Base-by-base conservation (phyloP, 2,888 invertebrate genomes). In the Caenorhabditis sp. region DNA sequence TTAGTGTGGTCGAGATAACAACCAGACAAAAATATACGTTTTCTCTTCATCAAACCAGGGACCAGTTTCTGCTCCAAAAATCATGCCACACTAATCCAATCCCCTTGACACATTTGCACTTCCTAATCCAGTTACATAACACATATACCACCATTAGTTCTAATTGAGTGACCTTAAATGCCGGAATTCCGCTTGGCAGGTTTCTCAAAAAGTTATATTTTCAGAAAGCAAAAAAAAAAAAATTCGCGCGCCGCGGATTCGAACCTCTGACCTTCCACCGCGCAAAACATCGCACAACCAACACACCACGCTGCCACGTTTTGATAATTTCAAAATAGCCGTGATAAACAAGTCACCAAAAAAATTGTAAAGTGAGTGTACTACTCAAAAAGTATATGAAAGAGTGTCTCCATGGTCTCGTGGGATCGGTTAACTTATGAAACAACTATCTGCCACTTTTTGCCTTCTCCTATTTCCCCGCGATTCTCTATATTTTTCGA, bases 351-450 rank as follows among this genome's bases (percentile, higher is more conserved):
- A 43, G 5, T 62, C 27, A 31, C 23, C 21, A 21, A n/a, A 23
- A 43, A 36, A 36, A 5, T 36, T 36, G 36, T 36, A 12, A 36
- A 12, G 5, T 36, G 36, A 12, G 5, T 36, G 36, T 36, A 43
- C 43, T 10, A 14, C 5, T 3, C 43, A 43, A 43, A 43, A 43
- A 43, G 43, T 43, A 43, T 43, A 43, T 43, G 14, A 43, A 17
- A 43, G 43, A 43, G 43, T 43, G 43, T 43, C 43, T 43, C 43
- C 43, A 43, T 12, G 2, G 49, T 70, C 70, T 60, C 70, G 27
- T 54, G 70, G 60, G 70, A 66, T 66, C 63, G 59, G 70, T 70
- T 70, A 70, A 70, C 66, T 66, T 70, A 70, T 70, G 70, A 70
- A 66, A 70, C 66, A 66, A 70, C 69, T 58, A 64, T 65, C 57